Percentiles rank a stretch among this genome's conserved stretches.
Conservation (phyloP, 2,888 invertebrate species). For the Xiphydria camelus region DNA sequence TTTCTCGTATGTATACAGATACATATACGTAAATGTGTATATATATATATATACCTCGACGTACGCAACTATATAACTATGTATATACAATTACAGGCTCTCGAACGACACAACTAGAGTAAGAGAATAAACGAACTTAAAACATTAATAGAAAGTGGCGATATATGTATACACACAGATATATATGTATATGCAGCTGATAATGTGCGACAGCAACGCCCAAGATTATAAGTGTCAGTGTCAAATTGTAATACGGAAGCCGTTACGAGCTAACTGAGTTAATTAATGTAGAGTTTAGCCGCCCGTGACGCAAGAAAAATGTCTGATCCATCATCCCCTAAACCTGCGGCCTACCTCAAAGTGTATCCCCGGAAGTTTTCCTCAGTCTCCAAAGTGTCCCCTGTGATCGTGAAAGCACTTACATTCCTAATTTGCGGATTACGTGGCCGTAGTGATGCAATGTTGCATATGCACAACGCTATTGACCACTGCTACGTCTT, state of each 20-base stretch:
- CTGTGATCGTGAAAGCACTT: too few species aligned
- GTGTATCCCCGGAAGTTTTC: too few species aligned
- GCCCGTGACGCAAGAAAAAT: neutral
- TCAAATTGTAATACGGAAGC: neutral
- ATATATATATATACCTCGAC: conserved; percentile 20
- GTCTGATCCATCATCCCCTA: too few species aligned
- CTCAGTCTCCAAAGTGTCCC: too few species aligned
- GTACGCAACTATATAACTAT: conserved; percentile 22
- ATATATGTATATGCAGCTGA: conserved; percentile 9
- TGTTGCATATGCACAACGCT: too few species aligned
- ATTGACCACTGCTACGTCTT: too few species aligned
- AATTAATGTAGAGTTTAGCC: neutral
- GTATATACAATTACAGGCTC: conserved; percentile 29
- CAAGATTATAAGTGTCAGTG: conserved; percentile 2
- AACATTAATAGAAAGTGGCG: conserved; percentile 39
- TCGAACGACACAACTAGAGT: conserved; percentile 17
- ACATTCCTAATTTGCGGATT: too few species aligned
- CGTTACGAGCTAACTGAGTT: neutral
- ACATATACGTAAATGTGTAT: conserved; percentile 19
- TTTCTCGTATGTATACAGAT: too few species aligned
- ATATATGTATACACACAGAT: conserved; percentile 19
- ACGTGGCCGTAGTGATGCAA: too few species aligned
- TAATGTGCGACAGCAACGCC: neutral
- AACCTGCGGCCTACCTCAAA: neutral
- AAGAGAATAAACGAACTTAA: conserved; percentile 27